Evolutionary conservation across 2,888 invertebrate genomes (phyloP).

Genomic region (Meliscaeva auricollis): DNA sequence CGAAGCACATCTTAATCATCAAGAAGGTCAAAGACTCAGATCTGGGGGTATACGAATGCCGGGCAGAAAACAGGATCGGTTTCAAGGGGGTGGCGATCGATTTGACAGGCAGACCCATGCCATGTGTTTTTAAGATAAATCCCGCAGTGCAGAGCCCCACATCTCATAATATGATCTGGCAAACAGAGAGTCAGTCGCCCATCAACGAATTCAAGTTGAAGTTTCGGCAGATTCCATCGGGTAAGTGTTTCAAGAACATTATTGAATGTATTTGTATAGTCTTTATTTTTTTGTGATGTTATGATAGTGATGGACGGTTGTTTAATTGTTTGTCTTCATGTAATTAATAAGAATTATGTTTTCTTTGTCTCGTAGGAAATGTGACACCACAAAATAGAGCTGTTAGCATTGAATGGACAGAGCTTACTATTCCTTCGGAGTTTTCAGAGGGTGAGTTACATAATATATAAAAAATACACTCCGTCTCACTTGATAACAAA

Average conservation of each 20-base stretch:
- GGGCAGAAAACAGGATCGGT: slow-evolving; percentile 90
- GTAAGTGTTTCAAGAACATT: slow-evolving; percentile 75
- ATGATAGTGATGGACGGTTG: slow-evolving; percentile 8
- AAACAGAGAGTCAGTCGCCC: slow-evolving; percentile 92
- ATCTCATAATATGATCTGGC: slow-evolving; percentile 91
- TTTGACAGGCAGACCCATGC: slow-evolving; percentile 86
- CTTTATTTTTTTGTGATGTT: neutral
- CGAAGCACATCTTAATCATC: slow-evolving; percentile 88
- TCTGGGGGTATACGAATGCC: slow-evolving; percentile 91
- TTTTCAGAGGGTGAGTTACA: slow-evolving; percentile 80
- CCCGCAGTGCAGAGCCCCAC: slow-evolving; percentile 82
- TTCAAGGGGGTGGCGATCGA: slow-evolving; percentile 89
- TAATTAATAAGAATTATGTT: slow-evolving; percentile 29
- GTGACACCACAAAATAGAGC: slow-evolving; percentile 78
- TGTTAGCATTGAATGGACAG: slow-evolving; percentile 80
- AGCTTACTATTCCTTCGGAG: slow-evolving; percentile 83
- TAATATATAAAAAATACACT: neutral
- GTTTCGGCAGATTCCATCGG: slow-evolving; percentile 83
- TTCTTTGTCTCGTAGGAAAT: slow-evolving; percentile 74
- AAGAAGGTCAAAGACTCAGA: slow-evolving; percentile 88
- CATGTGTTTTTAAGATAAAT: slow-evolving; percentile 83
- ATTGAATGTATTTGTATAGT: neutral
- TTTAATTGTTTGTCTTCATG: slow-evolving; percentile 29
- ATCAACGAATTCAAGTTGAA: slow-evolving; percentile 89
- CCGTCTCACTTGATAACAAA: too few relatives aligned